Evolutionary conservation across 2,113 vertebrate species (phyloP).

Genomic region (Apodemus sylvaticus): DNA sequence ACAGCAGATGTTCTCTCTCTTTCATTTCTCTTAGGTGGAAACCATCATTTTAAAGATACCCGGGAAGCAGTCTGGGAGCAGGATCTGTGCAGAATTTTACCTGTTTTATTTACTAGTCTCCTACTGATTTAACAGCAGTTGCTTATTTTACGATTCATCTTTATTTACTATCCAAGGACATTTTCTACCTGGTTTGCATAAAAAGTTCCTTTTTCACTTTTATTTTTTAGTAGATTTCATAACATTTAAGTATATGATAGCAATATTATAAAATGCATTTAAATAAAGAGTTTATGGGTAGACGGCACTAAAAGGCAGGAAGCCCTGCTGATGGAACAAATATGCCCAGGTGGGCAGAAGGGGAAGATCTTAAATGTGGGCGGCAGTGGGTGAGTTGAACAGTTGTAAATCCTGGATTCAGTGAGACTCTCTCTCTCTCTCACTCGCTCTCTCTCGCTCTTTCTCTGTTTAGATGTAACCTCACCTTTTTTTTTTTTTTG

Average conservation of each 20-base stretch:
- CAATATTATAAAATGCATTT: not conserved
- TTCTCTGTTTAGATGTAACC: too few relatives aligned
- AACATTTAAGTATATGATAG: not conserved
- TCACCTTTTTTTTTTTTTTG: too few relatives aligned
- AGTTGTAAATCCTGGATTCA: not conserved
- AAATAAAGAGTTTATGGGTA: not conserved
- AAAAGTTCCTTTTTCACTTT: not conserved
- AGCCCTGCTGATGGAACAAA: not conserved
- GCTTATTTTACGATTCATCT: not conserved
- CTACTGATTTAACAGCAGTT: not conserved
- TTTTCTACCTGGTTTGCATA: conserved; percentile 1
- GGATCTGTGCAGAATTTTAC: not conserved
- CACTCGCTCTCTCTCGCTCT: too few relatives aligned
- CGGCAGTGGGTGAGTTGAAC: not conserved
- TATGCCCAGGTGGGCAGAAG: not conserved
- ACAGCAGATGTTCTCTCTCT: not conserved
- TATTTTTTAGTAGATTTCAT: not conserved
- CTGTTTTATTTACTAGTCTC: not conserved
- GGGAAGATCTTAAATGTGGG: not conserved
- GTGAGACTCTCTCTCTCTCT: too few relatives aligned
- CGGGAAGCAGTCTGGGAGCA: not conserved
- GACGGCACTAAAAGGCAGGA: not conserved
- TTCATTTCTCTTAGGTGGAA: not conserved
- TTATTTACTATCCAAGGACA: not conserved
- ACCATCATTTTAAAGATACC: not conserved